A percentile compares a stretch with the other conserved stretches of the same genome.
These are phyloP conservation scores for Megaceryle torquata DNA, from an alignment of 2,113 vertebrate species.

Conservation along the genomic window DNA sequence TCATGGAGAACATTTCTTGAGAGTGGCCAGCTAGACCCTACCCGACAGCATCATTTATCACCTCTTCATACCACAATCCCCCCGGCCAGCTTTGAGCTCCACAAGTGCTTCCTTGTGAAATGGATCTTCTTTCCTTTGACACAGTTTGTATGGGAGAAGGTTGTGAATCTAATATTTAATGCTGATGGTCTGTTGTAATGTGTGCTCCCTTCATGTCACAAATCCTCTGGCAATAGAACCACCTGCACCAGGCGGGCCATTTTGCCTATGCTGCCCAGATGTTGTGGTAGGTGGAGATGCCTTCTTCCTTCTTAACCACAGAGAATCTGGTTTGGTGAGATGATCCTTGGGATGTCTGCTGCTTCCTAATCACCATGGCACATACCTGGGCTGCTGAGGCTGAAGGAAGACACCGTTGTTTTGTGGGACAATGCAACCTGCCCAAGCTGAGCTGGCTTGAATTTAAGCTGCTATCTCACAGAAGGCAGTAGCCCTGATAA, in stretches of 20 bases:
- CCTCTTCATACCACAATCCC: neutral
- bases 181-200: too few relatives aligned
- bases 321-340: neutral
- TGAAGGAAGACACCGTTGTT: fast-evolving
- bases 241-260: neutral
- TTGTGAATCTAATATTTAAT: neutral
- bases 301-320: neutral
- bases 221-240: neutral
- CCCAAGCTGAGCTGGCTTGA: neutral
- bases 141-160: neutral
- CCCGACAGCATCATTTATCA: neutral
- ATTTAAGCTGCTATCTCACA: neutral
- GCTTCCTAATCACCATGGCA: neutral
- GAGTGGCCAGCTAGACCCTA: too few relatives aligned
- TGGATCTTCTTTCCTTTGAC: neutral
- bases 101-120: neutral
- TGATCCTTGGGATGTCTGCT: neutral
- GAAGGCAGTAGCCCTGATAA: neutral
- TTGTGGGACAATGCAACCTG: neutral
- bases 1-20: neutral
- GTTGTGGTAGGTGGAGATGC: neutral
- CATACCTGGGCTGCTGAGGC: neutral
- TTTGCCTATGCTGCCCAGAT: neutral
- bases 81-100: neutral
- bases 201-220: fast-evolving